Base-by-base conservation (phyloP, 2,797 vertebrate genomes). In the Sarcophilus harrisii region DNA sequence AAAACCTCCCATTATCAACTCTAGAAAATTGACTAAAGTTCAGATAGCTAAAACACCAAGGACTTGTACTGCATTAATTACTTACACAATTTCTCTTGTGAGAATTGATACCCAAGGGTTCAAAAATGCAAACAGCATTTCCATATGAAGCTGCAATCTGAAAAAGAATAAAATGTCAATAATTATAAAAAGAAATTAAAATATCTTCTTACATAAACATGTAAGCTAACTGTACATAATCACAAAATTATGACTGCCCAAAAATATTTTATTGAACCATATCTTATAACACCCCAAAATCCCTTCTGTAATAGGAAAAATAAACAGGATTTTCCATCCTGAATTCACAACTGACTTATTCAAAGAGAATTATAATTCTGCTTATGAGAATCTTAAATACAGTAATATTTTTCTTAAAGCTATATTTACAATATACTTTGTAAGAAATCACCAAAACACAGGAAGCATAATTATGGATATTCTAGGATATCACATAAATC, bases 111-210 rank as follows among this genome's bases (percentile, higher is more conserved):
- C 99, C 99, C 96, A 99, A 98, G 0, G 99, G 99, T 97, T 99
- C 99, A 98, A 99, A 99, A 99, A 99, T 99, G 98, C 99, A 99
- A 98, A 99, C 99, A 90, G 99, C 99, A 96, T 99, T 99, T 98
- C 99, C 99, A 95, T 99, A 99, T 58, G 99, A 99, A 0, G 99
- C 99, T 97, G 99, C 99, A 97, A 99, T 99, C 99, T 99, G 98
- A 97, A 99, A 98, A 87, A 98, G 95, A 98, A 98, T 87, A 95
- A 98, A 98, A 97, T 96, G 30, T 93, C 94, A 97, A 49, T 30
- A 94, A 45, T 73, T 73, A 29, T 73, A 60, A 90, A 58, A 92
- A 94, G 45, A 94, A 96, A 94, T 54, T 10, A 0, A 95, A 32
- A 60, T 59, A 93, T 27, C 11, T 93, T 12, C 29, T 97, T 55